Conservation (phyloP, 2,888 invertebrate genomes). For the Deilephila elpenor region DNA sequence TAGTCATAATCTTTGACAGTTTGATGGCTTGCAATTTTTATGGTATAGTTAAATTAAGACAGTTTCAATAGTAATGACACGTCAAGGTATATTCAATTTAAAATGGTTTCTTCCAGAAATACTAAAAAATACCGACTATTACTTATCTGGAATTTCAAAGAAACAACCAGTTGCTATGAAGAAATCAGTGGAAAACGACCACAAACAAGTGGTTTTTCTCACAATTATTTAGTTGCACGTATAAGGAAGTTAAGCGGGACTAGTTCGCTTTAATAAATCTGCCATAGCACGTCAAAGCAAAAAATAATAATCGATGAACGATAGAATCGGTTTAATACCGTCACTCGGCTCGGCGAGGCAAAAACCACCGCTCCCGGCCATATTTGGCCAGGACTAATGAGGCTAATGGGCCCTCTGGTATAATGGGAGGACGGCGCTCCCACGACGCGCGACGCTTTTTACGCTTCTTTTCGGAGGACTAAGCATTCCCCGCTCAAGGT, state of each 20-base stretch:
- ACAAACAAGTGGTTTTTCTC: neutral
- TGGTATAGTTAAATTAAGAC: no score
- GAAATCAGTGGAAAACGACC: slow-evolving; percentile 18
- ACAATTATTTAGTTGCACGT: slow-evolving; percentile 12
- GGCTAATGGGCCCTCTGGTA: slow-evolving; percentile 53
- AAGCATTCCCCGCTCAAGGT: slow-evolving; percentile 44
- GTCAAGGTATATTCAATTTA: no score
- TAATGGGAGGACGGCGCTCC: slow-evolving; percentile 58
- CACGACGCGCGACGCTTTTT: slow-evolving; percentile 56
- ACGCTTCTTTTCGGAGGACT: slow-evolving; percentile 51
- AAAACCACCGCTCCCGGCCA: slow-evolving; percentile 56
- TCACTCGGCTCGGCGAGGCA: slow-evolving; percentile 44
- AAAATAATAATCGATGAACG: slow-evolving; percentile 26
- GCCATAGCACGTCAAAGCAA: slow-evolving; percentile 36
- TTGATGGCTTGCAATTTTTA: no score
- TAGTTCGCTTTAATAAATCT: slow-evolving; percentile 23
- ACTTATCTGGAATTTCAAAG: neutral
- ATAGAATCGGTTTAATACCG: slow-evolving; percentile 47
- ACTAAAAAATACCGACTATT: no score
- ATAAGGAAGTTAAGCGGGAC: slow-evolving; percentile 5
- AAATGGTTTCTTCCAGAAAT: no score
- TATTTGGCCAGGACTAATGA: slow-evolving; percentile 72
- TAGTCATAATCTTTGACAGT: neutral
- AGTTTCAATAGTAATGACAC: neutral
- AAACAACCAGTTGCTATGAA: neutral